phyloP scores from a whole-genome alignment of 1,140 invertebrate species.

The Hypsibius dujardini region DNA sequence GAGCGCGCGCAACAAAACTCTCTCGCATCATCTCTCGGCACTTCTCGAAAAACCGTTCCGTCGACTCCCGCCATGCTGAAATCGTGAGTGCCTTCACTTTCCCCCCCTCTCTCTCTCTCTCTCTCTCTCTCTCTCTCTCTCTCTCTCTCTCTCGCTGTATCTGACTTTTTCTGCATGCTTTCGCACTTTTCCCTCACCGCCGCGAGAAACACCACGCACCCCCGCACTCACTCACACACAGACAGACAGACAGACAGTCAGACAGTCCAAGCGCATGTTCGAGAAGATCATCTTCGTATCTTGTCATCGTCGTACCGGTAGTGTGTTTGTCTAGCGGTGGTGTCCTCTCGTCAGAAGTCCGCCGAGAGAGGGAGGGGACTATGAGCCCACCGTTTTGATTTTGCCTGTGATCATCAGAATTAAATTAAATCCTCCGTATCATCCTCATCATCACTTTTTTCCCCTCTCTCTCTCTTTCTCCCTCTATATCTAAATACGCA shows the following conservation, averaged over 20 bases:
- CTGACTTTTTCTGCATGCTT: too few species aligned
- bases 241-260: too few species aligned
- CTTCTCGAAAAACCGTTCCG: neutral
- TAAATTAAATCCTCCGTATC: neutral
- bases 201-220: too few species aligned
- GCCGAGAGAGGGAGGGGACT: neutral
- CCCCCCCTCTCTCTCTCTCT: too few species aligned
- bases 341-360: neutral
- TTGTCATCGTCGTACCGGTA: neutral
- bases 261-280: too few species aligned
- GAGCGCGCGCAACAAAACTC: neutral
- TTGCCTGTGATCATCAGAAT: neutral
- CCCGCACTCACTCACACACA: too few species aligned
- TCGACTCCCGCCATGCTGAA: neutral
- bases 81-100: neutral
- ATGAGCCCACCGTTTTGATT: neutral
- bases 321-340: neutral
- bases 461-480: too few species aligned
- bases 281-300: too few species aligned
- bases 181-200: too few species aligned
- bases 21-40: neutral
- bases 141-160: neutral
- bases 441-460: neutral
- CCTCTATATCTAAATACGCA: too few species aligned
- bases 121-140: neutral